phyloP scores from a whole-genome alignment of 1,140 invertebrate species.

The Vanessa tameamea region DNA sequence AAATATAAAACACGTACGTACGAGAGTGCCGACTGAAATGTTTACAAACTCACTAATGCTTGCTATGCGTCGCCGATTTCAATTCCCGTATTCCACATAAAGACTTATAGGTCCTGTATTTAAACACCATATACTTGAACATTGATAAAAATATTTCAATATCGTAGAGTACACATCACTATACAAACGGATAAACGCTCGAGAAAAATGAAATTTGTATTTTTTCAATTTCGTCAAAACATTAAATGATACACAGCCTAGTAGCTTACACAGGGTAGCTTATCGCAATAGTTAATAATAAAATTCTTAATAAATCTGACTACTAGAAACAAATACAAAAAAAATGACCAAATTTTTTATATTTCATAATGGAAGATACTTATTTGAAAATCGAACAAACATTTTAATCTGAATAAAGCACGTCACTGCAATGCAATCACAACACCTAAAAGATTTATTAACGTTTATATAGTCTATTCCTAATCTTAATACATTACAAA shows the following conservation, averaged over 20 bases:
- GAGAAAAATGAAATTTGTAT: neutral
- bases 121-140: constrained; percentile 30
- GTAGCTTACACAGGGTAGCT: no score
- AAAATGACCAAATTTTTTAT: no score
- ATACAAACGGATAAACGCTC: constrained; percentile 18
- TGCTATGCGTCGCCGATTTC: constrained; percentile 30
- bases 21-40: constrained; percentile 52
- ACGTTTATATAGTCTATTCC: no score
- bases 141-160: constrained; percentile 29
- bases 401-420: no score
- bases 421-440: no score
- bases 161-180: constrained; percentile 20
- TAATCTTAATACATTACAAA: no score
- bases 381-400: no score
- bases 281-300: no score
- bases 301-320: no score
- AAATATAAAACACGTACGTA: constrained; percentile 39
- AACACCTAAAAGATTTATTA: no score
- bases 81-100: constrained; percentile 27
- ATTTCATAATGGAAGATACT: no score
- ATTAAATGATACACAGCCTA: neutral
- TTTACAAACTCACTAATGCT: constrained; percentile 55
- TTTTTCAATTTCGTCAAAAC: neutral
- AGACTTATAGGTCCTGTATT: constrained; percentile 39
- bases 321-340: no score